A percentile compares a stretch with the other conserved stretches of the same genome.
phyloP scores from a whole-genome alignment of 2,113 vertebrate genomes.

The Sula dactylatra region DNA sequence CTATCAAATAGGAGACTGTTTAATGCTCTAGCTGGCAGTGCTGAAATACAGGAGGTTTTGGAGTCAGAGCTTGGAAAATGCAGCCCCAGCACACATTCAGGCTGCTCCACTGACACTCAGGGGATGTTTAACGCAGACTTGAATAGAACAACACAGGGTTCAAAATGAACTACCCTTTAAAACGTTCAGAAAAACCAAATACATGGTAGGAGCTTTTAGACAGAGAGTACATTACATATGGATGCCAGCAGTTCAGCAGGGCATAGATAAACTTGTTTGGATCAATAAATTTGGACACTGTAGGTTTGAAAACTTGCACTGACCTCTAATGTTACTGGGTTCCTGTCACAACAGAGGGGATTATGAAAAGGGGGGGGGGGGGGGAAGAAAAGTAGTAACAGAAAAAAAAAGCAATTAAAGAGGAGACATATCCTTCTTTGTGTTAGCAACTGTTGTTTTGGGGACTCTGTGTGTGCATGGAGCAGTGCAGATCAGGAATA shows the following conservation, averaged over 20 bases:
- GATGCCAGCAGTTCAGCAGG: background rate
- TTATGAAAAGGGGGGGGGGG: background rate
- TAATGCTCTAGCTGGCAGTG: background rate
- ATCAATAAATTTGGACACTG: background rate
- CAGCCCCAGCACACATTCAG: background rate
- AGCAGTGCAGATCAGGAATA: background rate
- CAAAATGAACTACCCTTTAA: background rate
- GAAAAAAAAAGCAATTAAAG: background rate
- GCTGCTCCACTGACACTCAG: background rate
- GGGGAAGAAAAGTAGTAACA: background rate
- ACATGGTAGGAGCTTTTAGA: background rate
- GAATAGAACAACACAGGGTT: background rate
- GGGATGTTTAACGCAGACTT: background rate
- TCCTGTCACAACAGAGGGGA: background rate
- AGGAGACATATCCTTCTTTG: background rate
- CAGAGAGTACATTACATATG: background rate
- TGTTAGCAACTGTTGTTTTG: background rate
- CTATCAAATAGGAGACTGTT: conserved; percentile 11
- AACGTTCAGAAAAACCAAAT: background rate
- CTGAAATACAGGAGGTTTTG: background rate
- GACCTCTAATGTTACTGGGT: background rate
- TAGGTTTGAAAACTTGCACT: background rate
- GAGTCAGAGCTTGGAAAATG: background rate
- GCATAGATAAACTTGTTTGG: background rate
- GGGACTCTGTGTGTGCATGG: background rate